Evolutionary conservation across 2,113 vertebrate genomes (phyloP).

Genomic region (Meriones unguiculatus): DNA sequence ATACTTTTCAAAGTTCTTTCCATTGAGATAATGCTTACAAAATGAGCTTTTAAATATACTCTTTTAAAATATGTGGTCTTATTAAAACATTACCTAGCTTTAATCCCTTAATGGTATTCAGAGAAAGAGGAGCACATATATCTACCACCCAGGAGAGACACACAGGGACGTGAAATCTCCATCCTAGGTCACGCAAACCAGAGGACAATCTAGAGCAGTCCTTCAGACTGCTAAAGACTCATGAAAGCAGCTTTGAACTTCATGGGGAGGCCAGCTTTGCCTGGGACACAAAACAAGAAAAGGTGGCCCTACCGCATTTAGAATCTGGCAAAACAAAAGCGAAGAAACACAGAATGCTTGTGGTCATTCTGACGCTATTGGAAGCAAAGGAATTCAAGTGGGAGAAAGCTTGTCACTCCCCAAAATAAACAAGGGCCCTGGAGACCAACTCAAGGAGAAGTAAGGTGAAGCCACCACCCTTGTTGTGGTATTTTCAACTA

Average conservation of each 20-base stretch:
- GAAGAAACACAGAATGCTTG: constrained; percentile 39
- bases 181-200: background rate
- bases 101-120: background rate
- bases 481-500: background rate
- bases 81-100: constrained; percentile 18
- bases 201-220: constrained; percentile 16
- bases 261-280: background rate
- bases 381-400: constrained; percentile 73
- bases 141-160: background rate
- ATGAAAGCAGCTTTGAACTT: constrained; percentile 15
- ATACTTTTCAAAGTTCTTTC: constrained; percentile 72
- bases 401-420: constrained; percentile 64
- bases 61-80: background rate
- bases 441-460: constrained; percentile 52
- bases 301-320: background rate
- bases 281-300: constrained; percentile 6
- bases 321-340: constrained; percentile 38
- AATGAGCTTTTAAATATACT: constrained; percentile 18
- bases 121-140: background rate
- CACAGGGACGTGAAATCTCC: background rate
- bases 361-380: constrained; percentile 58
- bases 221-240: background rate
- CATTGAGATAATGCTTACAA: constrained; percentile 54
- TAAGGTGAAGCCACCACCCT: background rate
- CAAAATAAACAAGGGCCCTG: constrained; percentile 61